Conservation (phyloP, 2,797 vertebrate species). For the Vultur gryphus region DNA sequence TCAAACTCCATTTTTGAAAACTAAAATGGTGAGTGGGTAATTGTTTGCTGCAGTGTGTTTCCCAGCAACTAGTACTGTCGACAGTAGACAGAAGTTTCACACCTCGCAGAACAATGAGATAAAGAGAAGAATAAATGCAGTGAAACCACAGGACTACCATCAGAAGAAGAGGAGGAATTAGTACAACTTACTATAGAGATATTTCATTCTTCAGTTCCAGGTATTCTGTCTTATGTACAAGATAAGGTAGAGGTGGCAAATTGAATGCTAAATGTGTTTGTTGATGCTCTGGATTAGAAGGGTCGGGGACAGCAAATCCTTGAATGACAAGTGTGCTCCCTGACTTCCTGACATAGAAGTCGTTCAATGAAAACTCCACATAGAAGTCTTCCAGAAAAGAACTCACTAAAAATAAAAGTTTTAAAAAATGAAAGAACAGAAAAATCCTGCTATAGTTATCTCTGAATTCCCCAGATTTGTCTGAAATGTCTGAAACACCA, state of each 20-base stretch:
- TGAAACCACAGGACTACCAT: neutral
- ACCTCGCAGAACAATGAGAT: neutral
- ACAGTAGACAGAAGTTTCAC: neutral
- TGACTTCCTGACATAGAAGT: neutral
- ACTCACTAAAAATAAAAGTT: neutral
- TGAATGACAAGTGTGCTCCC: neutral
- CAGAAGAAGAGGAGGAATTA: neutral
- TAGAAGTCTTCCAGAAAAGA: neutral
- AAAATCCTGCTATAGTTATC: neutral
- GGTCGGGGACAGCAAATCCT: neutral
- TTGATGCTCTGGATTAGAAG: neutral
- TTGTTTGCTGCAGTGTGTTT: neutral
- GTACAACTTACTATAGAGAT: neutral
- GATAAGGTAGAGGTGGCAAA: neutral
- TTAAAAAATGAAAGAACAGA: neutral
- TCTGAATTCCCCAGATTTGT: neutral
- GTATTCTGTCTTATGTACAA: neutral
- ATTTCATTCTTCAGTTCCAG: neutral
- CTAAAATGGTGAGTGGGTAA: neutral
- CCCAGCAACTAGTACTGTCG: neutral
- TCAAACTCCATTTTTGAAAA: neutral
- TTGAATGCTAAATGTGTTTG: neutral
- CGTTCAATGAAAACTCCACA: neutral
- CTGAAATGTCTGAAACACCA: neutral
- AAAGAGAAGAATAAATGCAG: neutral